phyloP scores from a whole-genome alignment of 2,797 vertebrate species.

The Brachymystax lenok region DNA sequence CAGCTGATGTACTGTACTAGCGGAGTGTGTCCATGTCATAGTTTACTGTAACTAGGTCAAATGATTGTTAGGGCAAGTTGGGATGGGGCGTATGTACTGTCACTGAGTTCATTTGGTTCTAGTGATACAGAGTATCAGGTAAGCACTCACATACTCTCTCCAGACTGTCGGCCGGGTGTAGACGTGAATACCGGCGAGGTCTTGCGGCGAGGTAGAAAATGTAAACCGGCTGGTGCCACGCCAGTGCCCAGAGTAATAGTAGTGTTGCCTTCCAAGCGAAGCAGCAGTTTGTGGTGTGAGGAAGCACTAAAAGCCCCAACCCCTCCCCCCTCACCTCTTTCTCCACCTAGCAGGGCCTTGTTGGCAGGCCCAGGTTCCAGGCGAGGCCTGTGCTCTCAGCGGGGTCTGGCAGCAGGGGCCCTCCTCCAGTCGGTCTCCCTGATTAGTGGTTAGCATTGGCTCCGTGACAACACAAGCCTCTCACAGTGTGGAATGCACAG shows the following conservation, averaged over 20 bases:
- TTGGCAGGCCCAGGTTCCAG: constrained; percentile 8
- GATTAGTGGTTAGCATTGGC: constrained; percentile 34
- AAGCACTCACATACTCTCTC: no score
- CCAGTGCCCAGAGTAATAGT: background rate
- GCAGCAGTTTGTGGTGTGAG: constrained; percentile 9
- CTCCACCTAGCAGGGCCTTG: background rate
- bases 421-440: background rate
- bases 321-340: background rate
- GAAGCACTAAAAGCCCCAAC: background rate
- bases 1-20: background rate
- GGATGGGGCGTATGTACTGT: background rate
- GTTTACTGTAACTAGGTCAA: background rate
- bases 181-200: no score
- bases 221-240: constrained; percentile 4
- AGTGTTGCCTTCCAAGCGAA: background rate
- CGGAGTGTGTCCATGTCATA: background rate
- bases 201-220: constrained; percentile 4
- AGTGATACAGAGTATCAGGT: background rate
- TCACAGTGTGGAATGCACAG: constrained; percentile 15
- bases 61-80: background rate
- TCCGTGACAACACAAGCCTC: constrained; percentile 9
- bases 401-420: constrained; percentile 6
- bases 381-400: constrained; percentile 6
- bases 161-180: no score
- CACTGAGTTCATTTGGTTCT: background rate